phyloP scores from a whole-genome alignment of 2,797 vertebrate species.

The Echeneis naucrates region DNA sequence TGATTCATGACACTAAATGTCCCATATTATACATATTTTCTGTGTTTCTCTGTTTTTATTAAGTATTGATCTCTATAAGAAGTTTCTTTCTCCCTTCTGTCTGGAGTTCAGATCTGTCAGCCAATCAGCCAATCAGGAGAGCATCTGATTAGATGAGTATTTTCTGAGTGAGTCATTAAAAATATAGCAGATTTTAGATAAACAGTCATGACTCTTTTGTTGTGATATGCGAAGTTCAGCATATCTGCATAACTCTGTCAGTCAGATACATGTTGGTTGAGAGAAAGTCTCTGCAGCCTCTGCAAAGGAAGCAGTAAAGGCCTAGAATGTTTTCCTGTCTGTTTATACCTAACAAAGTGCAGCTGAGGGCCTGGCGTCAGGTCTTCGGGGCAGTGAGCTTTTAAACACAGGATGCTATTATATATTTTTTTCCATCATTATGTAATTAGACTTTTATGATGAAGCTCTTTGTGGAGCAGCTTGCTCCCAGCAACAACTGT shows the following conservation, averaged over 20 bases:
- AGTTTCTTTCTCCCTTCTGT: too few species aligned
- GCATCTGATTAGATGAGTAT: too few species aligned
- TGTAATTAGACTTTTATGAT: slow-evolving; percentile 24
- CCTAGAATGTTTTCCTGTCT: slow-evolving; percentile 9
- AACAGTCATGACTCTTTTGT: too few species aligned
- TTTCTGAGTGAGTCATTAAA: too few species aligned
- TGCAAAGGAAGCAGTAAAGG: slow-evolving; percentile 7
- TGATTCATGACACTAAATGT: not conserved
- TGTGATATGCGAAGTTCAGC: too few species aligned
- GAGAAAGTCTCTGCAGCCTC: not conserved
- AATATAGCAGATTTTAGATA: too few species aligned
- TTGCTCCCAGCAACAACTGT: not conserved
- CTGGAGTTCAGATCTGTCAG: too few species aligned
- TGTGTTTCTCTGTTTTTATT: too few species aligned
- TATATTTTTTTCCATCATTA: slow-evolving; percentile 37
- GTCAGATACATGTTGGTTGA: not conserved
- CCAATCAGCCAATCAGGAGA: too few species aligned
- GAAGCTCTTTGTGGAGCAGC: slow-evolving; percentile 13
- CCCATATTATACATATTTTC: too few species aligned
- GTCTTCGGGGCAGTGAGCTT: not conserved
- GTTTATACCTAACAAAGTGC: slow-evolving; percentile 31
- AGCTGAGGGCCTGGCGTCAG: slow-evolving; percentile 38
- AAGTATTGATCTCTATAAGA: too few species aligned
- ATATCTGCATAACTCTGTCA: not conserved
- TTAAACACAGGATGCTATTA: slow-evolving; percentile 25